Evolutionary conservation across 1,140 invertebrate species (phyloP), one percentile per base, ranked within the genome.

Genomic region (Drosophila cardini): DNA sequence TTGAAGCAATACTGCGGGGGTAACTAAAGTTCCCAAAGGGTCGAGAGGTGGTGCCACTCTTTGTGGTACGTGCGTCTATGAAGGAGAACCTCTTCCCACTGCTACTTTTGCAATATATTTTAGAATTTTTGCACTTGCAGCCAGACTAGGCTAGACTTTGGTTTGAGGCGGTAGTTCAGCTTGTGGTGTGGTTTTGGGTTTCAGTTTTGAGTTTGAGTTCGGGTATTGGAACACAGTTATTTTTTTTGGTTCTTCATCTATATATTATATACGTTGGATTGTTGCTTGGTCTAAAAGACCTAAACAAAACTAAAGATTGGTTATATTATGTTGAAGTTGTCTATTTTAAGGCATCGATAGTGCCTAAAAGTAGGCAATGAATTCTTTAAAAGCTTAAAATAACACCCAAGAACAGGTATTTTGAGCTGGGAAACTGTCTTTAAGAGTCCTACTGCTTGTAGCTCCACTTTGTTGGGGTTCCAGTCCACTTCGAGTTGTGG

Each of bases 21-120:
- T 4, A 26, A 26, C 21, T 26, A 26, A 26, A 26, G 21, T 26
- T 26, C 21, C 21, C 21, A 50, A 55, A 45, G 71, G 68, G 48
- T 48, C 46, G 52, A 10, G n/a, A 15, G 46, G 16, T 52, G 60
- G 46, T 34, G 60, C 60, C 60, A 38, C 60, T 21, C 34, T n/a
- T 34, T 30, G 36, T 34, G 16, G 63, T 86, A 87, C 83, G 83
- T 86, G 83, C 72, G 64, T 83, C 83, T 79, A 86, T 87, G 83
- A 56, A 45, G 32, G 40, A 34, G 36, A 15, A 21, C 18, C 34
- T 55, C 32, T 38, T 5, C 34, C 34, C 18, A 13, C 13, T 63
- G 32, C 57, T 69, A 63, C 68, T 83, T 68, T 48, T 74, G 84
- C 80, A 89, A 87, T 87, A 89, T 87, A 89, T 89, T 89, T 89